These are phyloP conservation scores for Dicrostonyx torquatus DNA, from an alignment of 2,797 vertebrate species.

Conservation along the genomic window DNA sequence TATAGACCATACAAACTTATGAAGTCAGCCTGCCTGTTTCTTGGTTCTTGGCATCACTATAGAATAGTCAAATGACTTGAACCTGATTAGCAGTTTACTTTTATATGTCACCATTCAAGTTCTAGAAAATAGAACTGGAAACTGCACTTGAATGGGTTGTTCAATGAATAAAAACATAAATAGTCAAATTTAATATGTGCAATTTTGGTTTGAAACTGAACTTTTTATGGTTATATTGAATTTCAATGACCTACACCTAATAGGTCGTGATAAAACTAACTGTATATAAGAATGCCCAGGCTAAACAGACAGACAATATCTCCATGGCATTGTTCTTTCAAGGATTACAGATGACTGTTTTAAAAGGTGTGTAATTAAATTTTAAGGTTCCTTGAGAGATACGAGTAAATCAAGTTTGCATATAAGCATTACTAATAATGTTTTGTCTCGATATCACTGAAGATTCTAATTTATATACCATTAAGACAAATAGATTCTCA, in stretches of 20 bases:
- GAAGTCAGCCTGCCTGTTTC: neutral
- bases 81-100: neutral
- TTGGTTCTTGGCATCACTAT: neutral
- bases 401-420: neutral
- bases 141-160: neutral
- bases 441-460: neutral
- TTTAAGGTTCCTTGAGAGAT: neutral
- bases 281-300: neutral
- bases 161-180: neutral
- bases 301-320: neutral
- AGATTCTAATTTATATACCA: neutral
- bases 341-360: neutral
- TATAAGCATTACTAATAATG: neutral
- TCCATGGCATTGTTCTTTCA: neutral
- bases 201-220: slow-evolving; percentile 39
- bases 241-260: neutral
- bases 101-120: neutral
- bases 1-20: neutral
- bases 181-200: neutral
- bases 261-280: neutral
- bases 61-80: neutral
- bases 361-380: neutral
- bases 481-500: neutral
- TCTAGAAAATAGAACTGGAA: neutral
- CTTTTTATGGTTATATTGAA: neutral